Evolutionary conservation across 1,140 invertebrate genomes (phyloP).

Genomic region (Ooceraea biroi): DNA sequence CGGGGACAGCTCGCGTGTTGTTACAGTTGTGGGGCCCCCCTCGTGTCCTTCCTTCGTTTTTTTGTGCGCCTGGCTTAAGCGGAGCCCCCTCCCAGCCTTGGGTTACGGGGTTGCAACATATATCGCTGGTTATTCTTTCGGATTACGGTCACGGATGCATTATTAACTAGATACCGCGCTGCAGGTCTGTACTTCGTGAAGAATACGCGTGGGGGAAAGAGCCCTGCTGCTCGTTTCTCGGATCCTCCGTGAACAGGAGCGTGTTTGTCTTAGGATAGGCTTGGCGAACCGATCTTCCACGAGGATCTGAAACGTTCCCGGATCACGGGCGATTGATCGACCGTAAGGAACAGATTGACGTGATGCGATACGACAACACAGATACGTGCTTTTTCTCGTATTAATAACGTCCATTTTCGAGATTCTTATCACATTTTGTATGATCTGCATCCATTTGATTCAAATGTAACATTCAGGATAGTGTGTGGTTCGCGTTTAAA

Average conservation of each 20-base stretch:
- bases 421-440: neutral
- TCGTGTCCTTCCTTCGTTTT: constrained; percentile 50
- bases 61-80: constrained; percentile 68
- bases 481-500: neutral
- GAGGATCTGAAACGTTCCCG: constrained; percentile 15
- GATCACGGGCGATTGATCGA: constrained; percentile 11
- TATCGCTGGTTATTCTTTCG: constrained; percentile 61
- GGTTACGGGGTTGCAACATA: constrained; percentile 54
- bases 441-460: neutral
- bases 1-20: constrained; percentile 74
- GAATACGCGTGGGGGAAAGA: neutral
- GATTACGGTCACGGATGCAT: constrained; percentile 57
- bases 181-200: constrained; percentile 42
- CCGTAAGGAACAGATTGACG: constrained; percentile 17
- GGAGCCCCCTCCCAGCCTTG: constrained; percentile 32
- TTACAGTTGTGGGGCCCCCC: constrained; percentile 79
- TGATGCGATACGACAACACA: constrained; percentile 21
- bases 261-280: constrained; percentile 56
- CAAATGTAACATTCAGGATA: neutral
- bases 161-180: constrained; percentile 59
- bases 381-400: neutral
- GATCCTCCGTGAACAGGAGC: neutral
- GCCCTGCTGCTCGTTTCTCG: constrained; percentile 31
- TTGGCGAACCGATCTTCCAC: constrained; percentile 53
- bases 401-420: constrained; percentile 1